These are phyloP conservation scores for Mactromeris polynyma DNA, from an alignment of 2,888 invertebrate species.

Conservation along the genomic window DNA sequence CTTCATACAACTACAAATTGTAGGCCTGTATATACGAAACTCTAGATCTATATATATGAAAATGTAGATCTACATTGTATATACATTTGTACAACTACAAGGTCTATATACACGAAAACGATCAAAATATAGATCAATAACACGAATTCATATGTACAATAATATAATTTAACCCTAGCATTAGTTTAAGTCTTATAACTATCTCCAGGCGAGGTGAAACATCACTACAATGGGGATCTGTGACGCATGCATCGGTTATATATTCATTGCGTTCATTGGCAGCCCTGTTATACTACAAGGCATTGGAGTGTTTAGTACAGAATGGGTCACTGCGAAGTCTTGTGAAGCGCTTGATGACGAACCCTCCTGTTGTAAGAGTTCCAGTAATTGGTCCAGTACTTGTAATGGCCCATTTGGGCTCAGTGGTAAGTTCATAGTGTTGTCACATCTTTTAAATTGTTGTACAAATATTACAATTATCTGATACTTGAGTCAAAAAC, in stretches of 20 bases:
- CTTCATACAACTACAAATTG: too few species aligned
- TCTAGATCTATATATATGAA: too few species aligned
- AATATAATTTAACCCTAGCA: neutral
- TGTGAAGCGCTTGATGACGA: neutral
- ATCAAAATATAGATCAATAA: too few species aligned
- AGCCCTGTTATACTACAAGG: conserved; percentile 31
- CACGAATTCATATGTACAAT: too few species aligned
- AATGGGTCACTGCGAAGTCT: neutral
- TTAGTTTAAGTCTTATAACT: too few species aligned
- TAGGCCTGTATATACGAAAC: too few species aligned
- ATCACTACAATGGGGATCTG: neutral
- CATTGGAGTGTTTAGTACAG: conserved; percentile 6
- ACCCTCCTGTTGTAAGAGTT: neutral
- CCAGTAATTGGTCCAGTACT: neutral
- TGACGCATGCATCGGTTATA: neutral
- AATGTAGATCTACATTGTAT: too few species aligned
- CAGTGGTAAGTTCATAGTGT: neutral
- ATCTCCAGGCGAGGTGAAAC: neutral
- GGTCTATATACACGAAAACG: too few species aligned
- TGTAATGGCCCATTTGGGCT: neutral
- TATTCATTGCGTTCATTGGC: neutral
- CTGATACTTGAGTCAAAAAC: neutral
- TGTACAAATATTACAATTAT: neutral
- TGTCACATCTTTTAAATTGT: neutral
- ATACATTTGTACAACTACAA: too few species aligned